phyloP scores from a whole-genome alignment of 64 coral and sea anemone species.

The Stichodactyla helianthus region DNA sequence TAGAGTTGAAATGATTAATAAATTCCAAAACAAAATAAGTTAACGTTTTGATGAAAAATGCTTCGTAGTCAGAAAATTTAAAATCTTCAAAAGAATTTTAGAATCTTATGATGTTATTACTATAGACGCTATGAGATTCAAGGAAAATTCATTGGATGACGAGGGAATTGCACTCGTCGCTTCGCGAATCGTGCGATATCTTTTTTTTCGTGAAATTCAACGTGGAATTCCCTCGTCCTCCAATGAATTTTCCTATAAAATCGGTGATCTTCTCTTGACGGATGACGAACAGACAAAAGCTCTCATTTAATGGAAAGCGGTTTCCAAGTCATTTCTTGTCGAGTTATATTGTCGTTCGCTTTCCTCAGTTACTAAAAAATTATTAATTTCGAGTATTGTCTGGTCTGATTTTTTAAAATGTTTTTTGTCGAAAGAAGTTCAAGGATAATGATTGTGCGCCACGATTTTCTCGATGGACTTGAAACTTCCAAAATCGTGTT shows the following conservation, averaged over 20 bases:
- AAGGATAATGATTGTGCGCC: neutral
- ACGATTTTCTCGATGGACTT: neutral
- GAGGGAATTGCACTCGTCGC: too few species aligned
- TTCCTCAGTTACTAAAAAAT: neutral
- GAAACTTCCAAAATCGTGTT: too few species aligned
- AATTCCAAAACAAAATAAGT: neutral
- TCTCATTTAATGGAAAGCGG: neutral
- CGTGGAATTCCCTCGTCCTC: too few species aligned
- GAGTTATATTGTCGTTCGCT: neutral
- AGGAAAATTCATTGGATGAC: too few species aligned
- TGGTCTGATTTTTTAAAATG: neutral
- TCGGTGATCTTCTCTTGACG: neutral
- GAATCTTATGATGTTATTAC: too few species aligned
- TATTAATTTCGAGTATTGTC: neutral
- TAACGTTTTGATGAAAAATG: neutral
- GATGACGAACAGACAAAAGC: neutral
- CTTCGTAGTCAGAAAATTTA: too few species aligned
- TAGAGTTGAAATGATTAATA: neutral
- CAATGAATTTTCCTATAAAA: too few species aligned
- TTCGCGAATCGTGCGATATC: too few species aligned
- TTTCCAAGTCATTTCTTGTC: neutral
- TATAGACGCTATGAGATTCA: too few species aligned
- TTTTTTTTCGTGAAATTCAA: too few species aligned
- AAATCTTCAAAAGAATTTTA: too few species aligned
- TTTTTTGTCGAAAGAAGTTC: neutral